Percentiles rank a stretch among this genome's conserved stretches.
These are phyloP conservation scores for Pantherophis alleghaniensis DNA, from an alignment of 2,797 vertebrate species.

Conservation along the genomic window DNA sequence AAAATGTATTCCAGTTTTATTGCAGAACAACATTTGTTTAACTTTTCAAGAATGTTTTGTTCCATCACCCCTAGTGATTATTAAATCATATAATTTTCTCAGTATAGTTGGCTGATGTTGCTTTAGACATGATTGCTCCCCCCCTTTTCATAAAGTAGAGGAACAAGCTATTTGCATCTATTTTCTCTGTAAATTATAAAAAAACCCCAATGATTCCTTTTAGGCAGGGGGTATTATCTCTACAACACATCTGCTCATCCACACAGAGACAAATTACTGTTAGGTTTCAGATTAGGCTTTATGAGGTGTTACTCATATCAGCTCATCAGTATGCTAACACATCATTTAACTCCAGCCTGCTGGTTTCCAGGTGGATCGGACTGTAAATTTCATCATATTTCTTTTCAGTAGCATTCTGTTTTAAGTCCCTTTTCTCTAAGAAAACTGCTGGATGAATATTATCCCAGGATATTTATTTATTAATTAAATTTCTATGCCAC, in stretches of 20 bases:
- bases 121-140: neutral
- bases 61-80: slow-evolving; percentile 29
- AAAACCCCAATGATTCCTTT: neutral
- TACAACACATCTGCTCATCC: neutral
- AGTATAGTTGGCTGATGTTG: slow-evolving; percentile 25
- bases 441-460: neutral
- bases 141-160: neutral
- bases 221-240: neutral
- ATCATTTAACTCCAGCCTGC: neutral
- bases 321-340: neutral
- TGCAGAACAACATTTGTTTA: slow-evolving; percentile 53
- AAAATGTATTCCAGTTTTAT: slow-evolving; percentile 58
- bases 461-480: neutral
- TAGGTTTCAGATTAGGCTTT: neutral
- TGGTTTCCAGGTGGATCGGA: neutral
- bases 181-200: neutral
- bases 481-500: neutral
- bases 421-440: neutral
- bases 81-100: slow-evolving; percentile 51
- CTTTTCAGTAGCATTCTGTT: neutral
- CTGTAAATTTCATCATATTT: neutral
- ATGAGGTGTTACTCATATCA: neutral
- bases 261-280: neutral
- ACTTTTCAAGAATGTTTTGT: slow-evolving; percentile 65
- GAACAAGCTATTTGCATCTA: neutral